Base-by-base conservation (phyloP, 2,113 vertebrate species). In the Thomomys bottae region DNA sequence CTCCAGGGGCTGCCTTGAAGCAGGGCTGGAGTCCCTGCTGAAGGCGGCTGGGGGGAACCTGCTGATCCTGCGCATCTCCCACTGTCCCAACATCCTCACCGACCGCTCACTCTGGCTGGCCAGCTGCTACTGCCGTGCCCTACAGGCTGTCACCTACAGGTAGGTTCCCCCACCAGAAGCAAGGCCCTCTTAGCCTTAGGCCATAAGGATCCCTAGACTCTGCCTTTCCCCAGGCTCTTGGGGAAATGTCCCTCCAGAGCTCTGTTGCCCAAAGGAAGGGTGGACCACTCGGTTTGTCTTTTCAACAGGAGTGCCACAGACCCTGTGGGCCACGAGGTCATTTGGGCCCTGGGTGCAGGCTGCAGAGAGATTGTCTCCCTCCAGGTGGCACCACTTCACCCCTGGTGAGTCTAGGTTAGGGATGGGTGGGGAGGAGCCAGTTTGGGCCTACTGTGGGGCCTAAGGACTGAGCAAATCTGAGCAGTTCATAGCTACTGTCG, bases 281-380 rank as follows among this genome's bases (percentile, higher is more conserved):
- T 84, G 42, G 66, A 59, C 8, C 23, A 72, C 49, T 81, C 63
- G 84, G 86, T 95, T 66, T 86, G 8, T 92, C 54, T 96, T 89
- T 93, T 86, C 91, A 61, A 77, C 96, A 99, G 99, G 98, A 99
- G 99, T 63, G 98, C 99, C 61, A 99, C 99, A 0, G 99, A 99
- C 94, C 99, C 99, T 0, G 99, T 99, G 32, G 99, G 99, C 91
- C 99, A 99, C 49, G 99, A 99, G 84, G 99, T 99, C 70, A 99
- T 99, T 96, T 99, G 99, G 99, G 99, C 99, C 28, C 97, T 99
- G 0, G 99, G 99, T 34, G 99, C 99, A 63, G 99, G 99, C 85
- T 99, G 99, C 96, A 98, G 99, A 97, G 99, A 99, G 97, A 99
- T 99, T 70, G 99, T 99, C 97, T 99, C 99, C 92, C 98, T 99